These are phyloP conservation scores for Sebastes itinus DNA, from an alignment of 2,797 vertebrate species.

Conservation along the genomic window DNA sequence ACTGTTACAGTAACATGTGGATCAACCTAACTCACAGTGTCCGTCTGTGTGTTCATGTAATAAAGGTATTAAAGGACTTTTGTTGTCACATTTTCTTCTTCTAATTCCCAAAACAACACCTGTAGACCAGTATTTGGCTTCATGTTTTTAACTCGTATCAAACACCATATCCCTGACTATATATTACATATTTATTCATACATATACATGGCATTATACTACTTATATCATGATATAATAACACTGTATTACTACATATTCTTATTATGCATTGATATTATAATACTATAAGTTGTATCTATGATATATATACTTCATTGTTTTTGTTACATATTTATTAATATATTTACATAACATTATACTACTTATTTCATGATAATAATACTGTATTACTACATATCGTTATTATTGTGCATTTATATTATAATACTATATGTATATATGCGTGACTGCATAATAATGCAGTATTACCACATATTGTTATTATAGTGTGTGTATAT, in stretches of 20 bases:
- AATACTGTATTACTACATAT: too few relatives aligned
- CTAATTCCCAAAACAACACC: neutral
- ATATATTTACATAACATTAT: too few relatives aligned
- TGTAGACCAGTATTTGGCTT: neutral
- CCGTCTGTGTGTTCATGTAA: neutral
- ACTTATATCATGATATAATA: neutral
- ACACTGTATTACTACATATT: too few relatives aligned
- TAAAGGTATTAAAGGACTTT: neutral
- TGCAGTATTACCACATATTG: neutral
- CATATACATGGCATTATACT: neutral
- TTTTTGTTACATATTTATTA: too few relatives aligned
- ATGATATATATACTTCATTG: too few relatives aligned
- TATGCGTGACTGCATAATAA: too few relatives aligned
- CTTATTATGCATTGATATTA: too few relatives aligned
- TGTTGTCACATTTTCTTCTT: neutral
- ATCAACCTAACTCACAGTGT: neutral
- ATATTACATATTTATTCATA: neutral
- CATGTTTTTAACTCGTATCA: too few relatives aligned
- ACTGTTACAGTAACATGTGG: neutral
- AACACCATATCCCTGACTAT: neutral
- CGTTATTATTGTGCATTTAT: too few relatives aligned
- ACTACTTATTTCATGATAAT: too few relatives aligned
- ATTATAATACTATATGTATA: too few relatives aligned
- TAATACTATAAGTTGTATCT: too few relatives aligned
- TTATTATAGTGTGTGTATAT: neutral